Percentiles rank a stretch among this genome's conserved stretches.
Evolutionary conservation across 2,797 vertebrate species (phyloP).

Genomic region (Phataginus tetradactyla): DNA sequence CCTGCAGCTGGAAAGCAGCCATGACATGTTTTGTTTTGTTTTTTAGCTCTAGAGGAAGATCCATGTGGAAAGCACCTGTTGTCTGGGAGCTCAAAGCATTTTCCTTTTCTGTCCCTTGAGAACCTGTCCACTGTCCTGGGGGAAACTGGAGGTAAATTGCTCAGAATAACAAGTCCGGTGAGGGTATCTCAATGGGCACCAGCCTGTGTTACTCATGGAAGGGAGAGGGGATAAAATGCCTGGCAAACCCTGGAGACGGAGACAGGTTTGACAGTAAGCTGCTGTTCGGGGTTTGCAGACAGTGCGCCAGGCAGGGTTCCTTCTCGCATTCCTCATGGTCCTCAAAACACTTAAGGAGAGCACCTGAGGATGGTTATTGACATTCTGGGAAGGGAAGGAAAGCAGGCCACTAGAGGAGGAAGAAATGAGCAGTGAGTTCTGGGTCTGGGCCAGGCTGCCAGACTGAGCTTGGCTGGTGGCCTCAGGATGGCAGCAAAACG

Average conservation of each 20-base stretch:
- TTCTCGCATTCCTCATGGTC: not conserved
- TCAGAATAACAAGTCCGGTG: not conserved
- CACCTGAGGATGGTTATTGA: not conserved
- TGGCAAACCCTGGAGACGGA: not conserved
- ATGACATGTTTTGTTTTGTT: not conserved
- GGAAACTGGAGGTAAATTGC: conserved; percentile 10
- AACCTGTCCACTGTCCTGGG: not conserved
- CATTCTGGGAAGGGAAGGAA: not conserved
- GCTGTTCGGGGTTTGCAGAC: not conserved
- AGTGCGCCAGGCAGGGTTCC: not conserved
- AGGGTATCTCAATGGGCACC: not conserved
- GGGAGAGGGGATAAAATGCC: not conserved
- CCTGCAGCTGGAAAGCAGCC: not conserved
- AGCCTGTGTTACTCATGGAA: not conserved
- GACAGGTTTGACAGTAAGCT: not conserved
- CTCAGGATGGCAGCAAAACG: not conserved
- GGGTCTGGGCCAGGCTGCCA: not conserved
- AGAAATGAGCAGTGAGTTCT: not conserved
- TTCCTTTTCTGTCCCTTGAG: conserved; percentile 53
- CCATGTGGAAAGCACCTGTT: not conserved
- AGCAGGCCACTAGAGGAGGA: not conserved
- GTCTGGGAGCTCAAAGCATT: conserved; percentile 18
- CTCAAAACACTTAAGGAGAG: not conserved
- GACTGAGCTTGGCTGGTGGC: not conserved
- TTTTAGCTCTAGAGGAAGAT: not conserved